phyloP scores from a whole-genome alignment of 2,113 vertebrate genomes.

The Hepsetus odoe region DNA sequence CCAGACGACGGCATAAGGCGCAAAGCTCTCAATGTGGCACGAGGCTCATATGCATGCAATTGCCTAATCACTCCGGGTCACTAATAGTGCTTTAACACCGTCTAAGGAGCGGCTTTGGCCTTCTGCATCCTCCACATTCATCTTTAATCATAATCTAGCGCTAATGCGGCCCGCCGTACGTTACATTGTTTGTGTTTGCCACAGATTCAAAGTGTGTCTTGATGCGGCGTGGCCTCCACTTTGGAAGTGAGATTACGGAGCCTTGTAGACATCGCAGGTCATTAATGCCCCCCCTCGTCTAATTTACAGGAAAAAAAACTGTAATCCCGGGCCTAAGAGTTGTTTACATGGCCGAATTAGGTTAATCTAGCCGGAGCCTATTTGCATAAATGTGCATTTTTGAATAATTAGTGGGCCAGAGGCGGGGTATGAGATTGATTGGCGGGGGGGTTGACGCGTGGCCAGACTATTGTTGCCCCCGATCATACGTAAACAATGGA shows the following conservation, averaged over 20 bases:
- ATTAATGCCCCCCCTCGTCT: conserved; percentile 54
- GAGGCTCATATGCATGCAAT: conserved; percentile 7
- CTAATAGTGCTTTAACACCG: conserved; percentile 24
- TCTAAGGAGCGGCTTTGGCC: conserved; percentile 51
- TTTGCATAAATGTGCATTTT: conserved; percentile 82
- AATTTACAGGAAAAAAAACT: conserved; percentile 65
- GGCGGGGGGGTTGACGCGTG: conserved; percentile 54
- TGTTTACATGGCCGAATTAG: conserved; percentile 77
- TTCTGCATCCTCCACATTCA: conserved; percentile 19
- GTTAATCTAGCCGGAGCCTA: conserved; percentile 73
- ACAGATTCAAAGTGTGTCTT: conserved; percentile 53
- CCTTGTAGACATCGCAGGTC: conserved; percentile 55
- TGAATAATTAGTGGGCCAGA: conserved; percentile 76
- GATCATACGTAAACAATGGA: conserved; percentile 68
- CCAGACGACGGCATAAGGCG: not conserved
- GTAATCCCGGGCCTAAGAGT: conserved; percentile 71
- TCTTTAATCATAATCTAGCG: conserved; percentile 69
- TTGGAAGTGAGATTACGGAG: conserved; percentile 65
- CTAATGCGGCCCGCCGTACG: conserved; percentile 60
- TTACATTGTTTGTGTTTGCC: conserved; percentile 58
- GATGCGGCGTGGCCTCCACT: conserved; percentile 63
- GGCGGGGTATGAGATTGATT: conserved; percentile 47
- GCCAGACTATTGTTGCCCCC: conserved; percentile 66
- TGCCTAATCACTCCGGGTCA: conserved; percentile 12
- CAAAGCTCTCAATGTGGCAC: not conserved